Base-by-base conservation (phyloP, 2,888 invertebrate species). In the Papilio protenor region DNA sequence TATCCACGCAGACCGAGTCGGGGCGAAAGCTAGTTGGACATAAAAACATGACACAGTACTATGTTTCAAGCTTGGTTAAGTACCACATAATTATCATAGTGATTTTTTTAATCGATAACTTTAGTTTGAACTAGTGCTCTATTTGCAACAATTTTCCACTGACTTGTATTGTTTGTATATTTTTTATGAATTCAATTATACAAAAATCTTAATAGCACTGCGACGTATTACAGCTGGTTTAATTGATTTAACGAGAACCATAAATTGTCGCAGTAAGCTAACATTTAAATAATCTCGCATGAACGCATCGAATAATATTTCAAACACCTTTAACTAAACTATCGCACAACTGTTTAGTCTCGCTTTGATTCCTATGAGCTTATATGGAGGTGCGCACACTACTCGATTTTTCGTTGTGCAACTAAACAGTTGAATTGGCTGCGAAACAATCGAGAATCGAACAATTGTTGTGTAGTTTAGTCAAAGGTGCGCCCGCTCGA, bases 101-200 rank as follows among this genome's bases (percentile, higher is more conserved):
- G 59, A 23, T 59, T 59, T 59, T 59, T 59, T 59, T 14, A 59
- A 59, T 23, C 12, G 23, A 59, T 27, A 14, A 23, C 14, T 59
- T 59, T 59, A 59, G 59, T 59, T 23, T 59, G 59, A 59, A 59
- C 10, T 59, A 59, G 27, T 55, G n/a, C 11, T 59, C 23, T 21
- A 59, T 59, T 23, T 59, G 21, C 59, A 59, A 59, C 21, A 59
- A 59, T 59, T 23, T 59, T 59, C 59, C 59, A 59, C 14, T 59
- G 59, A 27, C 23, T 59, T 59, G 59, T 59, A 59, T 59, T 59
- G 59, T 59, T 59, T 59, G 59, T 27, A 59, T 14, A 27, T 59
- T 59, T 59, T 23, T 59, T 21, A 23, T 59, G 14, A 23, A 11
- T 23, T n/a, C 2, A 21, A 23, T 59, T 59, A 23, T 59, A 59